Conservation (phyloP, 2,113 vertebrate species). For the Campylorhamphus procurvoides region DNA sequence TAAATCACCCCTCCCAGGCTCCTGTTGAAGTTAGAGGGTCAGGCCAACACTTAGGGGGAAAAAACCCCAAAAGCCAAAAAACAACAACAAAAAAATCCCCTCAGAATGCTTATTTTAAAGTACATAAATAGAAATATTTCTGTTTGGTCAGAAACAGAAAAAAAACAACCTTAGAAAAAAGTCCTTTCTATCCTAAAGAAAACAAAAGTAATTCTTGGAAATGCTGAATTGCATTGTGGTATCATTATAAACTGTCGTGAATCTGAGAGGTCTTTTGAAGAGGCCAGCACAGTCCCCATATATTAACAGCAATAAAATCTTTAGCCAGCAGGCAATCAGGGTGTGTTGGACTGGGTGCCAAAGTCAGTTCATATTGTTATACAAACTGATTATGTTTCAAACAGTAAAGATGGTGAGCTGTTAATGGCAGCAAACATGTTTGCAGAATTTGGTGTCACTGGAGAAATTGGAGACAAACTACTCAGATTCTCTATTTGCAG, state of each 20-base stretch:
- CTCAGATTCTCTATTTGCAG: neutral
- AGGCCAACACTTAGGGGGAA: neutral
- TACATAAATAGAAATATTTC: neutral
- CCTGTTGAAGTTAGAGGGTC: neutral
- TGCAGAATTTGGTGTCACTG: conserved; percentile 13
- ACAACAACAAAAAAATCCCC: neutral
- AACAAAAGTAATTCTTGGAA: conserved; percentile 50
- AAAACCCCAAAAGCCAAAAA: neutral
- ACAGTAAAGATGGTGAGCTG: conserved; percentile 9
- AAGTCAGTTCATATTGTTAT: neutral
- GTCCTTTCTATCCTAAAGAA: conserved; percentile 15
- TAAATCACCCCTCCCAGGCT: neutral
- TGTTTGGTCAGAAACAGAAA: neutral
- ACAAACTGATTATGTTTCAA: conserved; percentile 40
- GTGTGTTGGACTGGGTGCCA: neutral
- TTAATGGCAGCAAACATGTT: neutral
- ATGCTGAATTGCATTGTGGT: conserved; percentile 26
- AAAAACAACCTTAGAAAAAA: neutral
- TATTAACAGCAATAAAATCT: conserved; percentile 35
- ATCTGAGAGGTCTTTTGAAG: neutral
- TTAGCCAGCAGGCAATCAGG: conserved; percentile 12
- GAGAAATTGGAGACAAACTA: neutral
- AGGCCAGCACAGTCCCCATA: neutral
- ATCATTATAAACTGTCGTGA: neutral
- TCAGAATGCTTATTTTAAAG: neutral